A percentile compares a stretch with the other conserved stretches of the same genome.
Evolutionary conservation across 2,113 vertebrate species (phyloP).

Genomic region (Pluvialis apricaria): DNA sequence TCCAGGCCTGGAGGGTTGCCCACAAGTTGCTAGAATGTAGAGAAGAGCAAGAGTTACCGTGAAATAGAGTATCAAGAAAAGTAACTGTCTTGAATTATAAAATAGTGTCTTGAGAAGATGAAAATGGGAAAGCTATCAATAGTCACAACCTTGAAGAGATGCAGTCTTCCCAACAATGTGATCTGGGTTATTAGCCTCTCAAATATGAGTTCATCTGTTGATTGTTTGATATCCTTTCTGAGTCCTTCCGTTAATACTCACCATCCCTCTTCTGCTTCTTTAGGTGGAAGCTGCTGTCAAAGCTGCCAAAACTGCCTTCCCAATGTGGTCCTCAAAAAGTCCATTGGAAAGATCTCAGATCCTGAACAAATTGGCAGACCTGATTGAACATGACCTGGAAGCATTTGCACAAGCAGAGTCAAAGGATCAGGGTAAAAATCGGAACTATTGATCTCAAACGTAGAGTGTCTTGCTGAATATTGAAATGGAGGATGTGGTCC

Average conservation of each 20-base stretch:
- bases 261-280: not conserved
- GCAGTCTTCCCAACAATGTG: not conserved
- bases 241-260: not conserved
- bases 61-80: not conserved
- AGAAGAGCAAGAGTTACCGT: not conserved
- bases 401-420: slow-evolving; percentile 91
- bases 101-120: not conserved
- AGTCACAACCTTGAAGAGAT: not conserved
- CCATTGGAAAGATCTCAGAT: slow-evolving; percentile 80
- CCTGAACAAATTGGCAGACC: slow-evolving; percentile 85
- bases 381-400: slow-evolving; percentile 86
- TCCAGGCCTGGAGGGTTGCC: not conserved
- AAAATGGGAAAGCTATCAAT: not conserved
- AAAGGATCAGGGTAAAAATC: slow-evolving; percentile 88
- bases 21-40: not conserved
- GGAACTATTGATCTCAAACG: not conserved
- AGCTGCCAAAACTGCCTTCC: slow-evolving; percentile 89
- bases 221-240: not conserved
- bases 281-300: slow-evolving; percentile 89
- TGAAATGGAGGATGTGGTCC: not conserved
- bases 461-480: not conserved
- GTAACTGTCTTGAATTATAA: not conserved
- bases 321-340: slow-evolving; percentile 83
- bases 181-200: not conserved
- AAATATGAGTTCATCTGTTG: not conserved